These are phyloP conservation scores for Drosophila equinoxialis DNA, from an alignment of 1,140 invertebrate species.

Conservation along the genomic window DNA sequence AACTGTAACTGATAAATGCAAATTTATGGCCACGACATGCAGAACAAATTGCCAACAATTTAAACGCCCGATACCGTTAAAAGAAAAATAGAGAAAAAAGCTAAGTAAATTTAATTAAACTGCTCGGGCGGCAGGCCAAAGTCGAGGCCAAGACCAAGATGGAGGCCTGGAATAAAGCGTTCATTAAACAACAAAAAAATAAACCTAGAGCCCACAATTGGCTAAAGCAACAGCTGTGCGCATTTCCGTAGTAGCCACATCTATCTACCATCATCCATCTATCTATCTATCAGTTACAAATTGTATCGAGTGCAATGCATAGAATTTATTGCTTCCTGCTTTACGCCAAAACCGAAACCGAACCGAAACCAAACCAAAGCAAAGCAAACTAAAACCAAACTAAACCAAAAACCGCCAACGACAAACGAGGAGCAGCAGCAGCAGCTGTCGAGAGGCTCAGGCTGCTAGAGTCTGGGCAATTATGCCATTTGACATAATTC, in stretches of 20 bases:
- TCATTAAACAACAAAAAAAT: constrained; percentile 49
- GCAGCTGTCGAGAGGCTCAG: constrained; percentile 34
- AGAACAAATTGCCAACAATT: constrained; percentile 76
- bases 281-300: constrained; percentile 71
- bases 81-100: constrained; percentile 8
- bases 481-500: constrained; percentile 81
- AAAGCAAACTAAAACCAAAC: constrained; percentile 22
- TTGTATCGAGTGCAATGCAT: constrained; percentile 77
- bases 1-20: constrained; percentile 77
- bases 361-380: constrained; percentile 1
- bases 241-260: constrained; percentile 64
- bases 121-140: constrained; percentile 28
- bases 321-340: constrained; percentile 80
- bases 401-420: constrained; percentile 47
- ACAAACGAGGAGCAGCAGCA: constrained; percentile 36
- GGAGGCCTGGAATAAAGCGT: constrained; percentile 36
- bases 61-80: constrained; percentile 65
- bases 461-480: constrained; percentile 57
- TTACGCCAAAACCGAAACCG: constrained; percentile 49
- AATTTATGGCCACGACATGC: constrained; percentile 57
- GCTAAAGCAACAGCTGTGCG: constrained; percentile 36
- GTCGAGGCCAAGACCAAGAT: background rate
- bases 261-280: constrained; percentile 33
- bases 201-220: constrained; percentile 28
- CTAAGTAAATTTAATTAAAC: constrained; percentile 62